Evolutionary conservation across 2,113 vertebrate genomes (phyloP).

Genomic region (Montifringilla adamsi): DNA sequence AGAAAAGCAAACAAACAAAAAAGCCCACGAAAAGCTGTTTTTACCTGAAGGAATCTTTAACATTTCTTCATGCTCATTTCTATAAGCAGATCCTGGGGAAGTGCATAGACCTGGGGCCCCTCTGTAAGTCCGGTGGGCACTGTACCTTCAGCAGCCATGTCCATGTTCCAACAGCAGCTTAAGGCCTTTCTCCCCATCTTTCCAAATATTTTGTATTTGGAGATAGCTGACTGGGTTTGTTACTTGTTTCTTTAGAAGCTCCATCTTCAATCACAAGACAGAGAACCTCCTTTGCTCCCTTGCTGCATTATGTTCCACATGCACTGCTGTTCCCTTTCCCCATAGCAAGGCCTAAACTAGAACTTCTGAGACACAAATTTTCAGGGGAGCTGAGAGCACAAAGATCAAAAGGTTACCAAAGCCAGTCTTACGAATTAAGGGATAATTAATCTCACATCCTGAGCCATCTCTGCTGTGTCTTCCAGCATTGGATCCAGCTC

Average conservation of each 20-base stretch:
- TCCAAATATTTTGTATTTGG: neutral
- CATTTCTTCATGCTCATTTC: neutral
- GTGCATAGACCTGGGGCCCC: fast-evolving
- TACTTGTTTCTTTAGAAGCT: neutral
- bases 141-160: neutral
- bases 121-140: neutral
- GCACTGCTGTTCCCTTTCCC: neutral
- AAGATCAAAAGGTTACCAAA: neutral
- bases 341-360: fast-evolving
- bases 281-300: neutral
- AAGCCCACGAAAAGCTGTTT: neutral
- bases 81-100: neutral
- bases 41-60: neutral
- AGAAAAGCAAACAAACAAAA: neutral
- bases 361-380: neutral
- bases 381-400: neutral
- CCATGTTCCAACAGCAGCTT: neutral
- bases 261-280: neutral
- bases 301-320: neutral
- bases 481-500: neutral
- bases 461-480: neutral
- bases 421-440: neutral
- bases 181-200: neutral
- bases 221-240: neutral
- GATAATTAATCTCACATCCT: neutral